phyloP scores from a whole-genome alignment of 2,797 vertebrate genomes.

The Coregonus ussuriensis region DNA sequence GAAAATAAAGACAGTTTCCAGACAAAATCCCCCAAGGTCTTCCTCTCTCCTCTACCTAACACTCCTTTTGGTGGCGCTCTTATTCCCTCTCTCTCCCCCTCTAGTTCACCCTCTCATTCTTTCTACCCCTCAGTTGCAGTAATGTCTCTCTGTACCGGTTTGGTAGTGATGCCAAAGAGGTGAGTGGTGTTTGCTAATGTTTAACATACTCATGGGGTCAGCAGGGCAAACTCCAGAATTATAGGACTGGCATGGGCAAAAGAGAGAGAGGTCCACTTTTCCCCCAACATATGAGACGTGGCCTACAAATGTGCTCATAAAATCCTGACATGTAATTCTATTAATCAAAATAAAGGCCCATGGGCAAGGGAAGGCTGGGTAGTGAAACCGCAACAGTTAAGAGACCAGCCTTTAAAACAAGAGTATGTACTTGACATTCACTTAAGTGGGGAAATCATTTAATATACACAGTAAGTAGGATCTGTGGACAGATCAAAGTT shows the following conservation, averaged over 20 bases:
- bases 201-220: conserved; percentile 57
- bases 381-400: neutral
- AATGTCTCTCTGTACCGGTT: neutral
- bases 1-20: neutral
- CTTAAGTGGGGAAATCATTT: too few relatives aligned
- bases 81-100: neutral
- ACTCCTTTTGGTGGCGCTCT: neutral
- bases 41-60: neutral
- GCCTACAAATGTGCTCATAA: too few relatives aligned
- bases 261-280: neutral
- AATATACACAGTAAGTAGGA: too few relatives aligned
- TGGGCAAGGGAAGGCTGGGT: neutral
- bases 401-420: neutral
- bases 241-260: conserved; percentile 6
- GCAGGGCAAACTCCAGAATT: conserved; percentile 46
- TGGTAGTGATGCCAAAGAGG: conserved; percentile 36
- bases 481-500: too few relatives aligned
- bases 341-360: conserved; percentile 5
- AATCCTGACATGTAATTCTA: neutral
- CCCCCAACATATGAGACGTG: neutral
- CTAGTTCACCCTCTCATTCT: neutral
- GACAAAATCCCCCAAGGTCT: neutral
- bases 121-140: neutral
- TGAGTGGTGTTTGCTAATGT: conserved; percentile 54
- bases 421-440: neutral